Percentiles rank a stretch among this genome's conserved stretches.
phyloP scores from a whole-genome alignment of 2,888 invertebrate species.

The Dryocosmus kuriphilus region DNA sequence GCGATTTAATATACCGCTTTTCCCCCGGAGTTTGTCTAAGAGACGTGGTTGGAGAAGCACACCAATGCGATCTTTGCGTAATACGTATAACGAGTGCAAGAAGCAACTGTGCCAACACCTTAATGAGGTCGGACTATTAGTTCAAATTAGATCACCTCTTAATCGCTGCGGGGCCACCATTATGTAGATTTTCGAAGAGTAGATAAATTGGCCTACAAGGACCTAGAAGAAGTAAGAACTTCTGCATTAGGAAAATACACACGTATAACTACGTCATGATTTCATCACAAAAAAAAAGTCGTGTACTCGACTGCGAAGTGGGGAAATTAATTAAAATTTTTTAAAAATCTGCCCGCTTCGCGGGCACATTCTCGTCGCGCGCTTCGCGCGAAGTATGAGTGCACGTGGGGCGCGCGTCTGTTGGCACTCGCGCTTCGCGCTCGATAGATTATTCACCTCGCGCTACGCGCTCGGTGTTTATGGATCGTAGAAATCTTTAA shows the following conservation, averaged over 20 bases:
- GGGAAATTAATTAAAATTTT: too few relatives aligned
- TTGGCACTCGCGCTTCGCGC: too few relatives aligned
- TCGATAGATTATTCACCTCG: too few relatives aligned
- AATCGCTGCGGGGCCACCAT: neutral
- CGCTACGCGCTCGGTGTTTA: too few relatives aligned
- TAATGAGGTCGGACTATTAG: conserved; percentile 35
- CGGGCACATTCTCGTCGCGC: too few relatives aligned
- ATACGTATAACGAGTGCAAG: conserved; percentile 30
- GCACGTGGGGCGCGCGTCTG: too few relatives aligned
- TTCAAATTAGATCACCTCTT: conserved; percentile 26
- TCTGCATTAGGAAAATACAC: neutral
- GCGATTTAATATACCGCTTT: conserved; percentile 33
- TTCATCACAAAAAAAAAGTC: too few relatives aligned
- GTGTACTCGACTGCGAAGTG: too few relatives aligned
- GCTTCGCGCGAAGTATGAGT: too few relatives aligned
- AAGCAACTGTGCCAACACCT: conserved; percentile 30
- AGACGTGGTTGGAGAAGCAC: conserved; percentile 11
- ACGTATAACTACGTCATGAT: neutral
- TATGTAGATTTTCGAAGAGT: conserved; percentile 14
- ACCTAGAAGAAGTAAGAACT: neutral
- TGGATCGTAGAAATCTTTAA: too few relatives aligned
- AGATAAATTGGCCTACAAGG: neutral
- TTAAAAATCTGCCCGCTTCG: too few relatives aligned
- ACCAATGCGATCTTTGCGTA: conserved; percentile 26
- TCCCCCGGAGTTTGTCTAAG: conserved; percentile 8